A percentile compares a stretch with the other conserved stretches of the same genome.
These are phyloP conservation scores for Pao palembangensis DNA, from an alignment of 2,113 vertebrate genomes.

Conservation along the genomic window DNA sequence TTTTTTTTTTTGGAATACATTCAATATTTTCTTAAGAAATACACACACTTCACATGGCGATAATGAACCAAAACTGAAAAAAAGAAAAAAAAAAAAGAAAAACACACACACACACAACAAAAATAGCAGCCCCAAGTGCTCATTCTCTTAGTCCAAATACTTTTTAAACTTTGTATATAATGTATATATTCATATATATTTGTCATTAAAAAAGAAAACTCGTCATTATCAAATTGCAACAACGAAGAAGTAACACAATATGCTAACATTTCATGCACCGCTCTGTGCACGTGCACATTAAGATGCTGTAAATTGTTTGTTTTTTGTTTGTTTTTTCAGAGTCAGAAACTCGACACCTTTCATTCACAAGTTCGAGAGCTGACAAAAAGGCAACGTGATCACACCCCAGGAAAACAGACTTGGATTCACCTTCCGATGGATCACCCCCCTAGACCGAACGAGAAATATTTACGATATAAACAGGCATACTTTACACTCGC, in stretches of 20 bases:
- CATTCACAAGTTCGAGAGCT: conserved; percentile 77
- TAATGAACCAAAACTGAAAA: conserved; percentile 70
- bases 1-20: conserved; percentile 77
- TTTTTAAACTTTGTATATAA: conserved; percentile 81
- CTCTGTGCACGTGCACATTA: conserved; percentile 74
- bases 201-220: conserved; percentile 73
- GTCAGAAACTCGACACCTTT: conserved; percentile 74
- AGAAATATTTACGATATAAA: conserved; percentile 71
- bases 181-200: conserved; percentile 78
- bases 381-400: conserved; percentile 78
- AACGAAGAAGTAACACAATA: conserved; percentile 80
- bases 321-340: conserved; percentile 43
- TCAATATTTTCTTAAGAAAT: conserved; percentile 77
- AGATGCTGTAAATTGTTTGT: conserved; percentile 69
- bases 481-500: conserved; percentile 66
- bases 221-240: conserved; percentile 76
- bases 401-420: conserved; percentile 63
- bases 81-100: conserved; percentile 53
- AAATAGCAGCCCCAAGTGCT: conserved; percentile 82
- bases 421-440: conserved; percentile 67
- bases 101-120: conserved; percentile 56
- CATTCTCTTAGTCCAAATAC: conserved; percentile 79
- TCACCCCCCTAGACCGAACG: conserved; percentile 71
- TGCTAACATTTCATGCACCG: conserved; percentile 76
- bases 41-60: conserved; percentile 79